phyloP scores from a whole-genome alignment of 2,888 invertebrate species.

The Acrocyrtus sp. region DNA sequence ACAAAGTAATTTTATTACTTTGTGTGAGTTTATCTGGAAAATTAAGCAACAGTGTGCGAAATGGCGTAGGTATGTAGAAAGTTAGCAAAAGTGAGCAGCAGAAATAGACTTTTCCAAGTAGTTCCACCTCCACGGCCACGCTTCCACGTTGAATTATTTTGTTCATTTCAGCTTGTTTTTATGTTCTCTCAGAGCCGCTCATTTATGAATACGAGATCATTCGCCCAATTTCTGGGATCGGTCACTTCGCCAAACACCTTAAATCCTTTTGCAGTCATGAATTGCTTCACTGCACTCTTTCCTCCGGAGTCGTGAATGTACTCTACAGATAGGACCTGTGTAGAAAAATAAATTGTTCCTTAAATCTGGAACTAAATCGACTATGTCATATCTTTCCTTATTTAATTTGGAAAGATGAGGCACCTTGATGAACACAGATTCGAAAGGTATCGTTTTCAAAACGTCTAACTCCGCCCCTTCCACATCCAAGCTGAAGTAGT shows the following conservation, averaged over 20 bases:
- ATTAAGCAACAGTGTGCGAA: no score
- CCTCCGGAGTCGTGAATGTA: conserved; percentile 67
- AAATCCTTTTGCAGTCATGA: conserved; percentile 67
- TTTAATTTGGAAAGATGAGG: not conserved
- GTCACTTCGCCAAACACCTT: conserved; percentile 66
- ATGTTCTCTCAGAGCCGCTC: conserved; percentile 31
- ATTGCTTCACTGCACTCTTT: conserved; percentile 65
- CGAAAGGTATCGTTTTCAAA: conserved; percentile 69
- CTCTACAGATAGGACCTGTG: conserved; percentile 66
- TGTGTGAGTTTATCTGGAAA: no score
- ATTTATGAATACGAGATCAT: conserved; percentile 69
- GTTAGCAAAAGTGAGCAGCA: no score
- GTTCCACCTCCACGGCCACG: no score
- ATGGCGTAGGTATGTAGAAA: no score
- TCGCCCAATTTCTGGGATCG: conserved; percentile 66
- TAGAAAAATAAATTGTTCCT: no score
- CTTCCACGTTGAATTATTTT: no score
- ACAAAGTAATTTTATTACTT: no score
- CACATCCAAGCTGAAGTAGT: conserved; percentile 66
- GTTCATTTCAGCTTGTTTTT: not conserved
- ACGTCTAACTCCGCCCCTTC: conserved; percentile 68
- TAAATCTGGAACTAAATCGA: no score
- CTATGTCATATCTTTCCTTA: no score
- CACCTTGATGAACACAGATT: conserved; percentile 68
- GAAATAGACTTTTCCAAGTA: no score